These are phyloP conservation scores for Lomographa bimaculata DNA, from an alignment of 2,888 invertebrate species.

Conservation along the genomic window DNA sequence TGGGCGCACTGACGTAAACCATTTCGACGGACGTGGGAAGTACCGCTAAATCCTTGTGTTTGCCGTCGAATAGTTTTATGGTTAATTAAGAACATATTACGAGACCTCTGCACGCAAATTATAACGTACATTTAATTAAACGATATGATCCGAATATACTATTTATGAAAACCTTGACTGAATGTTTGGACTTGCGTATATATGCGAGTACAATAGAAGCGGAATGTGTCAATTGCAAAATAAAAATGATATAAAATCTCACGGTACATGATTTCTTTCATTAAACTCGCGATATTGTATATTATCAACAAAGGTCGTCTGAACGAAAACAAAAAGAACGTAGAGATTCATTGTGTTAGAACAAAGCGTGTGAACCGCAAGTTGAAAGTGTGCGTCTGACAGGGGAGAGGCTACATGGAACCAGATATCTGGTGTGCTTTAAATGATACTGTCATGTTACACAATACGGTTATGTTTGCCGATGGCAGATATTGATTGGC, in stretches of 20 bases:
- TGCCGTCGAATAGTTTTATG: conserved; percentile 53
- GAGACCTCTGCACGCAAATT: conserved; percentile 35
- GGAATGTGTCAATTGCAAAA: conserved; percentile 67
- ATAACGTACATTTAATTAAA: conserved; percentile 34
- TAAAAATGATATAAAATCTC: conserved; percentile 73
- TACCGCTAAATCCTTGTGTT: conserved; percentile 57
- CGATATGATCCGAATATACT: conserved; percentile 23
- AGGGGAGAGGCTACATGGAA: conserved; percentile 40
- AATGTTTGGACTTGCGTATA: conserved; percentile 19
- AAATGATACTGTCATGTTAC: conserved; percentile 47
- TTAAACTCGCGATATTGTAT: conserved; percentile 77
- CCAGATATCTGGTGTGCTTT: conserved; percentile 38
- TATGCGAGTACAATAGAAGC: conserved; percentile 42
- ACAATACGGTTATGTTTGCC: conserved; percentile 40
- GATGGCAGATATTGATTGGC: conserved; percentile 46
- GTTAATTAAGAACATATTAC: conserved; percentile 48
- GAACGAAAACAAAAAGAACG: conserved; percentile 80
- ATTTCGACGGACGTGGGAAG: conserved; percentile 66
- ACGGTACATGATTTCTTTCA: conserved; percentile 77
- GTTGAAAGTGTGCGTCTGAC: conserved; percentile 77
- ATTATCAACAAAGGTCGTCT: conserved; percentile 81
- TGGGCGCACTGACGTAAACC: conserved; percentile 75
- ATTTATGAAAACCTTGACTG: conserved; percentile 39
- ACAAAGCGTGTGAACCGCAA: conserved; percentile 76
- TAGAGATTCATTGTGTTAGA: conserved; percentile 77